These are phyloP conservation scores for Lophotriccus pileatus DNA, from an alignment of 2,797 vertebrate genomes.

Conservation along the genomic window DNA sequence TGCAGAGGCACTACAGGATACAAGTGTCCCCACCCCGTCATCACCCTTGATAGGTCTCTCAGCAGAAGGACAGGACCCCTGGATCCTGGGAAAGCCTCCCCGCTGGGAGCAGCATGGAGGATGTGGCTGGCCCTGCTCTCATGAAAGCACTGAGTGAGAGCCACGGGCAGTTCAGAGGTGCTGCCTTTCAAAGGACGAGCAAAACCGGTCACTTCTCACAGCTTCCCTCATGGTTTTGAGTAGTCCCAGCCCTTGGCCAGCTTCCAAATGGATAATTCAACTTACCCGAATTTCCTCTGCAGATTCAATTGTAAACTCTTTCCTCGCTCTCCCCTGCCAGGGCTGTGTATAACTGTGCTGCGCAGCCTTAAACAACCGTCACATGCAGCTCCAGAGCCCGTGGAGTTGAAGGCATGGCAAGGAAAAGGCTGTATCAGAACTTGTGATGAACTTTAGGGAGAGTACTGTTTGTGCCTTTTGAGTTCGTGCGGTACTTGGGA, in stretches of 20 bases:
- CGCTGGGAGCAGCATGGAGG: neutral
- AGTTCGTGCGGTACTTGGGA: neutral
- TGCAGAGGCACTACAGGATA: neutral
- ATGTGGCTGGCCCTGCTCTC: neutral
- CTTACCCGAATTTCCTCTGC: conserved; percentile 51
- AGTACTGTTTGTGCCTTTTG: neutral
- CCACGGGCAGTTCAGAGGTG: neutral
- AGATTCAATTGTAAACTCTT: conserved; percentile 43
- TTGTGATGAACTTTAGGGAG: neutral
- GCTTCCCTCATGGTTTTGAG: neutral
- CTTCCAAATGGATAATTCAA: conserved; percentile 46
- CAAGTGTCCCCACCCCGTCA: neutral
- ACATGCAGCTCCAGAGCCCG: neutral
- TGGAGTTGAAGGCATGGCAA: neutral
- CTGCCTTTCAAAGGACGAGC: neutral
- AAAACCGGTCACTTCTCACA: neutral
- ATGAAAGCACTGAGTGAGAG: rapidly evolving
- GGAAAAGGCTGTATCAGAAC: neutral
- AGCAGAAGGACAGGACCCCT: neutral
- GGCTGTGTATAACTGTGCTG: neutral
- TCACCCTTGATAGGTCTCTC: rapidly evolving
- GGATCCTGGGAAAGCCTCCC: neutral
- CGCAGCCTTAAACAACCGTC: neutral
- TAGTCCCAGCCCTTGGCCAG: conserved; percentile 15
- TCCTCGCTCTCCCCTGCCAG: conserved; percentile 17